Evolutionary conservation across 1,140 invertebrate species (phyloP).

Genomic region (Dufourea novaeangliae): DNA sequence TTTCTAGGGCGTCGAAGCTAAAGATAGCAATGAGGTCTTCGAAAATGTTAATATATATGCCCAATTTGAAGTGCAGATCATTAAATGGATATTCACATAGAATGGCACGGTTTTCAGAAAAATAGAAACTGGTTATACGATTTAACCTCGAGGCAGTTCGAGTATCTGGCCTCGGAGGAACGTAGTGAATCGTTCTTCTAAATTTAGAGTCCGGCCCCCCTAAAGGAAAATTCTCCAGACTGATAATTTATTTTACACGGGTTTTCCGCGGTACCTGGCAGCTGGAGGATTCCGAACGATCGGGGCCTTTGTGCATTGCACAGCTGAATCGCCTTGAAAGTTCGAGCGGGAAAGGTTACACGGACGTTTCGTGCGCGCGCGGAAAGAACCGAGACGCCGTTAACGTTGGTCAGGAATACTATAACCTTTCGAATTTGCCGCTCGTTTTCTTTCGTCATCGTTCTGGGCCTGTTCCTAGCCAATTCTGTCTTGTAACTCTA

Average conservation of each 20-base stretch:
- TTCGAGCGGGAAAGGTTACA: slow-evolving; percentile 41
- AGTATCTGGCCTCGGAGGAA: not conserved
- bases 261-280: not conserved
- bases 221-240: not conserved
- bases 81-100: not conserved
- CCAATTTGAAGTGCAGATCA: not conserved
- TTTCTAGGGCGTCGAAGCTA: not conserved
- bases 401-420: slow-evolving; percentile 41
- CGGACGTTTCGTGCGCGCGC: slow-evolving; percentile 18
- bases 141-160: not conserved
- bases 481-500: too few species aligned
- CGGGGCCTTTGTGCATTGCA: slow-evolving; percentile 27
- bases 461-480: not conserved
- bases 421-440: slow-evolving; percentile 38
- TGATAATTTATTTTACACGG: not conserved
- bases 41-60: not conserved
- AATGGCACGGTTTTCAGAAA: not conserved
- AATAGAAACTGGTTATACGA: not conserved
- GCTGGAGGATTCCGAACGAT: not conserved
- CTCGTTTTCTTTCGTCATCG: slow-evolving; percentile 24
- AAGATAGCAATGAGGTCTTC: not conserved
- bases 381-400: slow-evolving; percentile 18
- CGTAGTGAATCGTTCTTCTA: not conserved
- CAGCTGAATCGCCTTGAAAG: slow-evolving; percentile 43
- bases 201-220: not conserved